These are phyloP conservation scores for Caiman crocodilus DNA, from an alignment of 2,797 vertebrate species.

Conservation along the genomic window DNA sequence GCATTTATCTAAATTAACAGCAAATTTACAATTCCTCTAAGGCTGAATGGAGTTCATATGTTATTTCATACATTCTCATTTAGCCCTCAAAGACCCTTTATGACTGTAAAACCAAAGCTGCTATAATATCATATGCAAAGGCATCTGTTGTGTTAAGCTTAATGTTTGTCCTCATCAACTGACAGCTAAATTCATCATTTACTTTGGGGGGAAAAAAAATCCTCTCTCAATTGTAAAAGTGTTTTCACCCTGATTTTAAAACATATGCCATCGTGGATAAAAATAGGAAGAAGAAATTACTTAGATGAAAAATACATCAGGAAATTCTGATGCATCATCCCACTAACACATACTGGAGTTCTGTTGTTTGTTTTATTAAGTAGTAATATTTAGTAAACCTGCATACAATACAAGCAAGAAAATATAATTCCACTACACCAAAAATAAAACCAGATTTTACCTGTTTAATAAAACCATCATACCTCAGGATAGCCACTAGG, in stretches of 20 bases:
- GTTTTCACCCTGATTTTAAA: constrained; percentile 30
- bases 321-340: background rate
- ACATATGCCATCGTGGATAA: background rate
- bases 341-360: background rate
- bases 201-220: constrained; percentile 28
- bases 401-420: constrained; percentile 21
- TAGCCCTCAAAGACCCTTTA: constrained; percentile 38
- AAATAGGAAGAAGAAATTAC: constrained; percentile 37
- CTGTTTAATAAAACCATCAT: constrained; percentile 36
- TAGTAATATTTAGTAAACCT: constrained; percentile 6
- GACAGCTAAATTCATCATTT: constrained; percentile 53
- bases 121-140: constrained; percentile 30
- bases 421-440: constrained; percentile 29
- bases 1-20: constrained; percentile 81
- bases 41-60: constrained; percentile 23
- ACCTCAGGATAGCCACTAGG: background rate
- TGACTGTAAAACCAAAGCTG: background rate
- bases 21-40: constrained; percentile 70
- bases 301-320: constrained; percentile 20
- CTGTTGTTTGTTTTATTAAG: background rate
- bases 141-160: constrained; percentile 53
- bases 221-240: constrained; percentile 32
- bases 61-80: constrained; percentile 51
- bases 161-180: background rate
- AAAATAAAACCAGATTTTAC: constrained; percentile 40